Conservation (phyloP, 2,113 vertebrate species). For the Scartelaos histophorus region DNA sequence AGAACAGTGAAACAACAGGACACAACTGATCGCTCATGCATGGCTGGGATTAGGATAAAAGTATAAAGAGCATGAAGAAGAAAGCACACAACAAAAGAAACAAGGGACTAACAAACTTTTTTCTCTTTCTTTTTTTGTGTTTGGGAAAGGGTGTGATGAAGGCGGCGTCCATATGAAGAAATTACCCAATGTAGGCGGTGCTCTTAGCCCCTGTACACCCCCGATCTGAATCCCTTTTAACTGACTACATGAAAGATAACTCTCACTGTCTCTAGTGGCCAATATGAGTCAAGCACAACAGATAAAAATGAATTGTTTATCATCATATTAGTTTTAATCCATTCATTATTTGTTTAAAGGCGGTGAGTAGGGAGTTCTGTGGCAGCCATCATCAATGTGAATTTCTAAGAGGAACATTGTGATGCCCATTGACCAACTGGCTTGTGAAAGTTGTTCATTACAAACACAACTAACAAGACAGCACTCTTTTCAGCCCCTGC, state of each 20-base stretch:
- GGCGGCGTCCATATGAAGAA: slow-evolving; percentile 81
- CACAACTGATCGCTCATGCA: slow-evolving; percentile 98
- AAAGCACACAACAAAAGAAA: slow-evolving; percentile 96
- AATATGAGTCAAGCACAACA: slow-evolving; percentile 57
- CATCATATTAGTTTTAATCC: slow-evolving; percentile 52
- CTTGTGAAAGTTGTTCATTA: slow-evolving; percentile 77
- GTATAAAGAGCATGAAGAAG: slow-evolving; percentile 93
- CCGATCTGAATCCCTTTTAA: slow-evolving; percentile 65
- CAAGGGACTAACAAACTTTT: slow-evolving; percentile 96
- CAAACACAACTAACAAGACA: slow-evolving; percentile 77
- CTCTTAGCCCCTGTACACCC: slow-evolving; percentile 74
- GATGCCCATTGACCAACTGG: slow-evolving; percentile 76
- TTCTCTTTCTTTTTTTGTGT: slow-evolving; percentile 82
- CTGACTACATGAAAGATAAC: slow-evolving; percentile 70
- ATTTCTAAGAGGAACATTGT: slow-evolving; percentile 64
- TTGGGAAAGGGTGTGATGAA: slow-evolving; percentile 80
- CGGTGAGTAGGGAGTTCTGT: slow-evolving; percentile 11
- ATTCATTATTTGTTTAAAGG: slow-evolving; percentile 62
- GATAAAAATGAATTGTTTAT: slow-evolving; percentile 69
- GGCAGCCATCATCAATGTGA: slow-evolving; percentile 65
- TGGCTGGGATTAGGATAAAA: slow-evolving; percentile 98
- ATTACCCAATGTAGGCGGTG: slow-evolving; percentile 87
- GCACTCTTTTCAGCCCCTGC: slow-evolving; percentile 73
- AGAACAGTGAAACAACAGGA: slow-evolving; percentile 98
- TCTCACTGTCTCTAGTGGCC: slow-evolving; percentile 52